phyloP scores from a whole-genome alignment of 2,797 vertebrate genomes.

The Cygnus olor region DNA sequence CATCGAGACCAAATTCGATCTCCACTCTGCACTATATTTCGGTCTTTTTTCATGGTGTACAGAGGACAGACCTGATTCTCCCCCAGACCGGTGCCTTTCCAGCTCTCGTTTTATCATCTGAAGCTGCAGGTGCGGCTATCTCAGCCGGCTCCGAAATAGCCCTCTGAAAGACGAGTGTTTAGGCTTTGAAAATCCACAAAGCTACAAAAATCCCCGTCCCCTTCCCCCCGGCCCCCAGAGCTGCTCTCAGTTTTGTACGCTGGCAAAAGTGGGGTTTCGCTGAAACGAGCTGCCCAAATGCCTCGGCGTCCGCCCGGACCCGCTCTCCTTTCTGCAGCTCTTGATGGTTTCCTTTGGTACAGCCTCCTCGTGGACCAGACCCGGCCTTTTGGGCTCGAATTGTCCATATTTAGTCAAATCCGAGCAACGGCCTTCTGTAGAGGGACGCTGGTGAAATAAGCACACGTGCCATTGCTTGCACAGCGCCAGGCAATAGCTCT shows the following conservation, averaged over 20 bases:
- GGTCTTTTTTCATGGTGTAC: not conserved
- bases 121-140: not conserved
- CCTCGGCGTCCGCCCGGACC: accelerated
- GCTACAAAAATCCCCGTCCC: not conserved
- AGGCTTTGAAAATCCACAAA: constrained; percentile 6
- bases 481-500: not conserved
- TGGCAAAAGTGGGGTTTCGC: constrained; percentile 8
- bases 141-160: not conserved
- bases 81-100: not conserved
- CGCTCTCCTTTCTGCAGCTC: not conserved
- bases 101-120: not conserved
- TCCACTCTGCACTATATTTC: not conserved
- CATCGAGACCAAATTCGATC: not conserved
- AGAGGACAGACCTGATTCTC: not conserved
- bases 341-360: not conserved
- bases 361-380: not conserved
- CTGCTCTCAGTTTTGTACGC: not conserved
- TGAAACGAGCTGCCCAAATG: not conserved
- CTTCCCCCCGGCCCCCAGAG: accelerated
- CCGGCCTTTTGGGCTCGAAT: not conserved
- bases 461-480: too few relatives aligned
- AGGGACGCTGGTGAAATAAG: too few relatives aligned
- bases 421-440: too few relatives aligned
- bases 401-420: not conserved
- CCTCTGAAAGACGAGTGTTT: not conserved